Percentiles rank a stretch among this genome's conserved stretches.
Evolutionary conservation across 2,888 invertebrate genomes (phyloP).

Genomic region (Lycocerus yunnanus): DNA sequence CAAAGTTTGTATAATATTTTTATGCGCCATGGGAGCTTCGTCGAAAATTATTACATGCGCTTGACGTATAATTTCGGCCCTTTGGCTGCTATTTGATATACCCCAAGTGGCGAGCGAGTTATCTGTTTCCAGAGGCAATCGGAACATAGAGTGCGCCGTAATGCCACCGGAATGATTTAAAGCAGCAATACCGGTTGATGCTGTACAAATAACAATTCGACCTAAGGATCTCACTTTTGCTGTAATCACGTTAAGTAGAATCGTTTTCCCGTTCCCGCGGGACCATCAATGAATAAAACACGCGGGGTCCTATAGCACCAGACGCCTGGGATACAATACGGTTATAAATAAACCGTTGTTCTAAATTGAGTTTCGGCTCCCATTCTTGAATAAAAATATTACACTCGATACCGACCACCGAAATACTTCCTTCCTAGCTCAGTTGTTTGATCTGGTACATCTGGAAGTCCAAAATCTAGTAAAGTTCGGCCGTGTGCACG

Average conservation of each 20-base stretch:
- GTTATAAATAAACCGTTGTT: background rate
- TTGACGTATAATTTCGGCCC: no score
- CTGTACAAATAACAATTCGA: background rate
- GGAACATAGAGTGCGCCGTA: background rate
- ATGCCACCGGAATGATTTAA: background rate
- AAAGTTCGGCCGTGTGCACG: background rate
- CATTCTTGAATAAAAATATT: background rate
- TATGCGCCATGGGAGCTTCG: no score
- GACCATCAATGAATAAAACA: background rate
- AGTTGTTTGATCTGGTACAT: background rate
- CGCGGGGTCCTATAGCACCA: background rate
- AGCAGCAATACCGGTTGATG: background rate
- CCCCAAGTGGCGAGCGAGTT: no score
- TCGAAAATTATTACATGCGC: no score
- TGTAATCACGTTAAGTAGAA: background rate
- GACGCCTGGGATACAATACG: background rate
- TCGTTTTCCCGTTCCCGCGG: background rate
- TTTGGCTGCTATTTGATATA: no score
- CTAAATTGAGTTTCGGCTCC: background rate
- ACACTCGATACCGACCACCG: background rate
- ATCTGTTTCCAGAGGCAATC: background rate
- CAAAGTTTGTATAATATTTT: no score
- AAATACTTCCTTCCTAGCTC: background rate
- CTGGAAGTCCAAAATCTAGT: background rate
- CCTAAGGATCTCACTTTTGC: background rate